Conservation (phyloP, 1,140 invertebrate genomes). For the Megalopta genalis region DNA sequence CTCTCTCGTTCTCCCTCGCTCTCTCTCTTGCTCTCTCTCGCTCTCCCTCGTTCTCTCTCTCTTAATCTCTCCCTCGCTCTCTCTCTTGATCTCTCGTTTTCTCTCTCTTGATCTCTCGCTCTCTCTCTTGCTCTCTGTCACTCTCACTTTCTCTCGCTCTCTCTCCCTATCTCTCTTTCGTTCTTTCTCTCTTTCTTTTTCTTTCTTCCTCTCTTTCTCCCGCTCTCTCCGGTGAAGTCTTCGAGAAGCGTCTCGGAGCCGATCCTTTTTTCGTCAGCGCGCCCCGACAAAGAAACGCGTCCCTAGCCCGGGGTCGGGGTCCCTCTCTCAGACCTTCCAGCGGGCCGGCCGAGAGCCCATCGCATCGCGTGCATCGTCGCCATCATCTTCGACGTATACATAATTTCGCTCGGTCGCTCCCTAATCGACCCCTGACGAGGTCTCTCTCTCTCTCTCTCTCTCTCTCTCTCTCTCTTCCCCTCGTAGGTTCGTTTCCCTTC, state of each 20-base stretch:
- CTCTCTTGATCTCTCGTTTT: too few relatives aligned
- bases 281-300: conserved; percentile 49
- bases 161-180: too few relatives aligned
- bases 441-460: too few relatives aligned
- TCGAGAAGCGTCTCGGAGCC: background rate
- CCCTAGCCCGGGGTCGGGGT: conserved; percentile 11
- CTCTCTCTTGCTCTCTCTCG: too few relatives aligned
- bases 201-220: too few relatives aligned
- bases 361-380: conserved; percentile 64
- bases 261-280: conserved; percentile 37
- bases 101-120: too few relatives aligned
- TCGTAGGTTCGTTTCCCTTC: conserved; percentile 9
- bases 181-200: too few relatives aligned
- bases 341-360: conserved; percentile 46
- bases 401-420: conserved; percentile 65
- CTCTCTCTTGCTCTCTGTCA: too few relatives aligned
- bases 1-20: too few relatives aligned
- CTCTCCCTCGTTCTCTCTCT: too few relatives aligned
- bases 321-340: conserved; percentile 24
- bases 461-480: conserved; percentile 14
- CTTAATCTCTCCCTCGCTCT: too few relatives aligned
- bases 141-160: too few relatives aligned
- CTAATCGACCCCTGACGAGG: conserved; percentile 55
- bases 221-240: background rate
- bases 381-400: conserved; percentile 67